phyloP scores from a whole-genome alignment of 2,888 invertebrate genomes.

The Stratiomys singularior region DNA sequence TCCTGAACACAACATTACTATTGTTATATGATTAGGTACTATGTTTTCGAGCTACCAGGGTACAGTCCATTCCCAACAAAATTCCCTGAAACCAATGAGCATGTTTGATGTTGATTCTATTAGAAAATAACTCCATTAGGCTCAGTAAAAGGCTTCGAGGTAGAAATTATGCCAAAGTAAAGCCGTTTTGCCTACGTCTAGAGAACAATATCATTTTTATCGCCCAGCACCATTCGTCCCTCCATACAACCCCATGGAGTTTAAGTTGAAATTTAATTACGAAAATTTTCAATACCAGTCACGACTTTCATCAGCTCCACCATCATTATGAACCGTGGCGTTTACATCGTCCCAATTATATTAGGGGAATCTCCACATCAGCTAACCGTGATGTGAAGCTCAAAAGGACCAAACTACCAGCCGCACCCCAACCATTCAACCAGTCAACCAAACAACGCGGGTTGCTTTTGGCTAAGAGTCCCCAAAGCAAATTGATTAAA shows the following conservation, averaged over 20 bases:
- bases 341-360: too few relatives aligned
- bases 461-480: background rate
- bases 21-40: too few relatives aligned
- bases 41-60: too few relatives aligned
- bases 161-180: too few relatives aligned
- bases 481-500: conserved; percentile 29
- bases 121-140: background rate
- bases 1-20: too few relatives aligned
- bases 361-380: background rate
- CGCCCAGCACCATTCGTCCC: background rate
- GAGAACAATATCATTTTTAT: background rate
- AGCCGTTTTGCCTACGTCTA: too few relatives aligned
- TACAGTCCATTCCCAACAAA: too few relatives aligned
- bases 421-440: background rate
- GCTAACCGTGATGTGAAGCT: background rate
- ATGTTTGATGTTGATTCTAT: background rate
- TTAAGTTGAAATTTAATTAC: conserved; percentile 15
- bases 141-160: background rate
- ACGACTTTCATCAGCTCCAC: background rate
- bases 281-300: background rate
- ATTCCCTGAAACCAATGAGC: background rate
- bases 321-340: too few relatives aligned
- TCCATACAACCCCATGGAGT: background rate
- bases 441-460: background rate
- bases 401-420: conserved; percentile 2